Evolutionary conservation across 2,113 vertebrate species (phyloP), one percentile per base, ranked within the genome.

Genomic region (Bufo gargarizans): DNA sequence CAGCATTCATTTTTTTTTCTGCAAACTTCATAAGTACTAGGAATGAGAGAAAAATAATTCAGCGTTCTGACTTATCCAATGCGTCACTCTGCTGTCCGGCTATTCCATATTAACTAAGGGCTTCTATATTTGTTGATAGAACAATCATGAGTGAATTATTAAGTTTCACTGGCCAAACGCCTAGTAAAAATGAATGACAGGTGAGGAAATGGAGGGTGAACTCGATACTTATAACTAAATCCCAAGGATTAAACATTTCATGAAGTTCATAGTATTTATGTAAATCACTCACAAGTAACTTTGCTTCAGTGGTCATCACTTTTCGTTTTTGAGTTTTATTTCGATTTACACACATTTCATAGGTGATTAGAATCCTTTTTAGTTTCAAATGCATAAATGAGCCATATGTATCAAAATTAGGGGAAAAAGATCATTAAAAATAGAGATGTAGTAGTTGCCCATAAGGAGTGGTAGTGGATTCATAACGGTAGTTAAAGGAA

Each of bases 121-220:
- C 58, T 63, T 82, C 43, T 63, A 49, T 1, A 82, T 63, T 63
- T 19, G 43, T 12, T 63, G 33, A 63, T 43, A 63, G 9, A 63
- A 65, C 43, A 69, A 17, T 13, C 49, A 17, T 43, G 14, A 67
- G 13, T 4, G 17, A 50, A 74, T 84, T 72, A 84, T 84, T 33
- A 12, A 9, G 83, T 84, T 84, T 84, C 67, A 49, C 19, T 69
- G 20, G 45, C 81, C 45, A 49, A 58, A 14, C 53, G 72, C 83
- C 67, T 74, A 56, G n/a, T 67, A 84, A 33, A 71, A 56, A 84
- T 71, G 49, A 84, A 71, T 84, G 82, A 84, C 47, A 69, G 71
- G 82, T 43, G 20, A 84, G 83, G 83, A 84, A 72, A 84, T 84
- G 13, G 33, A 19, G 67, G 16, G 49, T 84, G 16, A 84, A 84